Base-by-base conservation (phyloP, 2,797 vertebrate species). In the Petrocephalus schoutedeni region DNA sequence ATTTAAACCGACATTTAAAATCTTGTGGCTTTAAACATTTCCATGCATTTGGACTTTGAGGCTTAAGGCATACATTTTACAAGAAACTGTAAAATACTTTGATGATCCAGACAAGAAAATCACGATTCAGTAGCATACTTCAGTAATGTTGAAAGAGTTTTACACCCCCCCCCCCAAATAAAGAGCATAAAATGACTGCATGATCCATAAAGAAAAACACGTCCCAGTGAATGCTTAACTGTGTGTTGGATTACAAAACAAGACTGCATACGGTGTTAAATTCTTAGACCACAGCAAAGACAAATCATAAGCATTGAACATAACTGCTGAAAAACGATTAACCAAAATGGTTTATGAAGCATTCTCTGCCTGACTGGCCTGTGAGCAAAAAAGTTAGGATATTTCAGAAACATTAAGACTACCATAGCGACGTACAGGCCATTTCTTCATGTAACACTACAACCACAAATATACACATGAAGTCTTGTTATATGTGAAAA, bases 301-400 rank as follows among this genome's bases (percentile, higher is more conserved):
- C 23, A 58, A 16, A 84, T 53, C 4, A 6, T 14, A 28, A 21
- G 56, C 32, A 64, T 19, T 64, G 32, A 8, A 85, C n/a, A 32
- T 53, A 85, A 53, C 23, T 85, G 49, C 83, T 23, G 83, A 14
- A 28, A 53, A 19, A n/a, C 7, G 36, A 14, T 53, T 32, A 23
- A 85, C 54, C 32, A 58, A 41, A 85, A 19, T 85, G 54, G 54
- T 85, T 41, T 36, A 23, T 32, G 23, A 67, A 74, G 86, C 14
- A 71, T 53, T 87, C 74, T 61, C 86, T 74, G 86, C 71, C 86
- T 21, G 19, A 53, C 8, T 74, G 49, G 61, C 41, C 86, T 19
- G 49, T 19, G 49, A 71, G 49, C 19, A 87, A 87, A 23, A 12
- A 49, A n/a, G 10, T 84, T 28, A 3, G 8, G 8, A 84, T 21